Conservation (phyloP, 2,797 vertebrate species). For the Cuniculus paca region DNA sequence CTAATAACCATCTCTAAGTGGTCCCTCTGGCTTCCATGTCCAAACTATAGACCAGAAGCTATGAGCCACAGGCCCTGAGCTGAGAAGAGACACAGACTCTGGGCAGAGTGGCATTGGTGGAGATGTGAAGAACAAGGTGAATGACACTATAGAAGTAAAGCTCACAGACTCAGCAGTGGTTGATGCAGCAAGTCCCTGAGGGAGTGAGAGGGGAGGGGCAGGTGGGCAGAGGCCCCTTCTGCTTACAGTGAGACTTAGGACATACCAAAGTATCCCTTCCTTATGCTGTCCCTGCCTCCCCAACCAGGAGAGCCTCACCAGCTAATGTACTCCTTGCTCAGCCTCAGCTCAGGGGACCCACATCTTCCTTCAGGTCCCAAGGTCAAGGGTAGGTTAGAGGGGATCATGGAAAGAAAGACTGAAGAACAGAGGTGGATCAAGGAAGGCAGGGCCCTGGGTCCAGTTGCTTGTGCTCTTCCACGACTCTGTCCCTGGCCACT, state of each 20-base stretch:
- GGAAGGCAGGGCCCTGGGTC: not conserved
- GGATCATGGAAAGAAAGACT: not conserved
- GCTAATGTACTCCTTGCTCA: not conserved
- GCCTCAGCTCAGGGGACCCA: not conserved
- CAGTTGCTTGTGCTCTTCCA: too few species aligned
- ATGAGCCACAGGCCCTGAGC: not conserved
- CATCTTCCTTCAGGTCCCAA: not conserved
- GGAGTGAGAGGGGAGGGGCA: not conserved
- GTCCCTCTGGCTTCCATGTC: not conserved
- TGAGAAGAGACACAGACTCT: not conserved
- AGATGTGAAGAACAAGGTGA: not conserved
- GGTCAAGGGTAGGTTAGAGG: not conserved
- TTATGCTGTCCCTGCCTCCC: not conserved
- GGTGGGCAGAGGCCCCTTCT: not conserved
- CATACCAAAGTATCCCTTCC: not conserved
- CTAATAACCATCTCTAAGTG: not conserved
- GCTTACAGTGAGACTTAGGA: not conserved
- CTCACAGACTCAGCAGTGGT: not conserved
- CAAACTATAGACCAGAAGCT: not conserved
- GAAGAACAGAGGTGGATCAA: not conserved
- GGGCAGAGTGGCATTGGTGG: not conserved
- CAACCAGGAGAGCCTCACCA: not conserved
- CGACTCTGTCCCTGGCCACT: not conserved
- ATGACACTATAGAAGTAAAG: not conserved
- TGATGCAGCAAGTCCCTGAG: not conserved